Evolutionary conservation across 2,113 vertebrate genomes (phyloP), one percentile per base, ranked within the genome.

Genomic region (Microtus richardsoni): DNA sequence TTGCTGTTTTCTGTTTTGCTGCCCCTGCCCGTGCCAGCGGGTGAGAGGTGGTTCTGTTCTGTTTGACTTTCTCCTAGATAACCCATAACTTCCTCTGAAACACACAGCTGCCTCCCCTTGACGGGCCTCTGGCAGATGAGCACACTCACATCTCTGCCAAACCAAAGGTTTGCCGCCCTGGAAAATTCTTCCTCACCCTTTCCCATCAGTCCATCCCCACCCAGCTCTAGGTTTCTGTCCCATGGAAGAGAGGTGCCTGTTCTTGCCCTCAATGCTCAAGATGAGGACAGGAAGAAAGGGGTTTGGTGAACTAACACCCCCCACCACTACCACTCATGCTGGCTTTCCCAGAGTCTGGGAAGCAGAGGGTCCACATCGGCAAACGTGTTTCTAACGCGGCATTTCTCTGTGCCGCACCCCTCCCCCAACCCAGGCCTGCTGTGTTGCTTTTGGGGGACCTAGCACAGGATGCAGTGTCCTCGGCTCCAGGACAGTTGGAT

Each of bases 391-490:
- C 70, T 39, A 41, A 74, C 5, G 3, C 11, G n/a, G 49, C 4
- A 9, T 16, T 44, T 52, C 75, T 89, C 86, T 73, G 36, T 19
- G 60, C 60, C 49, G 24, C 47, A 71, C 26, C 26, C 22, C 68
- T 3, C 22, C 95, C n/a, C 9, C 52, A 71, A 36, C 0, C 4
- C 41, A 80, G 86, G n/a, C 33, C 96, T 66, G n/a, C 70, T 84
- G 86, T 96, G 96, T 98, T 98, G 98, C 96, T 94, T 95, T 93
- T 96, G 66, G 93, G 85, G 78, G 52, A 49, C n/a, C 0, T 0
- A 5, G 77, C 62, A 91, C 98, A 98, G 98, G 98, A 98, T 97
- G 97, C 97, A 89, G 10, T 93, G 13, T 96, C 95, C 95, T 94
- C 92, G 22, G 4, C 75, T 75, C 24, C 75, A 26, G 88, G 97